Evolutionary conservation across 2,113 vertebrate species (phyloP), one percentile per base, ranked within the genome.

Genomic region (Cynocephalus volans): DNA sequence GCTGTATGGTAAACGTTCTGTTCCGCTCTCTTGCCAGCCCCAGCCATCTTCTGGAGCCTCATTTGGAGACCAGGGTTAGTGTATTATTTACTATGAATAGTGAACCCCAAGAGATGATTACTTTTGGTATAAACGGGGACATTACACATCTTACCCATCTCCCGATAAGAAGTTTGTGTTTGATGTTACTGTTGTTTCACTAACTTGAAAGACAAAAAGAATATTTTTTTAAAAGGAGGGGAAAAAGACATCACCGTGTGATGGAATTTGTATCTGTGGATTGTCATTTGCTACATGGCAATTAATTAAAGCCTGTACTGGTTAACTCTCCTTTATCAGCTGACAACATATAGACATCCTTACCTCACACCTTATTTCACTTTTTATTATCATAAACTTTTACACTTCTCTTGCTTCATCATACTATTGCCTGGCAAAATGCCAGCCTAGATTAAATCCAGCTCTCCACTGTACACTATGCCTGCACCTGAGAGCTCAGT

Each of bases 341-440:
- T 76, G 21, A 90, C 23, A 76, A 92, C 58, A 94, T 76, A 70
- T 64, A 58, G 73, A 87, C 26, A 13, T 54, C 70, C 73, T 48
- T 54, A 50, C 23, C 56, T 28, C 21, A 60, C 3, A 15, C 19
- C 13, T 21, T 54, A 62, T 56, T 54, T 5, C 36, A 26, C 23
- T 8, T 41, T 65, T 84, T 62, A 33, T 96, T 88, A 28, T 58
- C 52, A 13, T 69, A 56, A 36, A 67, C 79, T 77, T 91, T 69
- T 73, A 6, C 11, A 72, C 23, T 48, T 75, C 67, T 81, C n/a
- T 76, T 81, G 31, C 52, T 91, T 91, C 33, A 18, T 70, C 62
- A 82, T 58, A 88, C n/a, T 89, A 58, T 91, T 77, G 17, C 67
- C 26, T 73, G 50, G 67, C 24, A 91, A 93, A 82, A 80, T 92